Conservation (phyloP, 2,888 invertebrate genomes). For the Rutpela maculata region DNA sequence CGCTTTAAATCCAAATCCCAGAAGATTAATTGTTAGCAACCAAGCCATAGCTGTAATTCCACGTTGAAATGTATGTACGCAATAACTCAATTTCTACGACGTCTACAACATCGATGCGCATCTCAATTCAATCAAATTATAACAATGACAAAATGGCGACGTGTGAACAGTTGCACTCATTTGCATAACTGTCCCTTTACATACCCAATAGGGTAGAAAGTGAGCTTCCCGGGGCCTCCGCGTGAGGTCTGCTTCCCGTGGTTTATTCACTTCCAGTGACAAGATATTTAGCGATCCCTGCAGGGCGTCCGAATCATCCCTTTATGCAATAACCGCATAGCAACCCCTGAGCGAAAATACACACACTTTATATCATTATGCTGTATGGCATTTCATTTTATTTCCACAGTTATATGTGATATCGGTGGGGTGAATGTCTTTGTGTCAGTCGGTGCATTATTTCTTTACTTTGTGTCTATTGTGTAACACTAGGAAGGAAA, state of each 20-base stretch:
- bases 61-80: slow-evolving; percentile 5
- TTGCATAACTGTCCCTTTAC: slow-evolving; percentile 41
- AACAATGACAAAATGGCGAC: slow-evolving; percentile 42
- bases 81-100: slow-evolving; percentile 12
- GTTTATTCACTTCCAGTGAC: slow-evolving; percentile 53
- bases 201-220: slow-evolving; percentile 31
- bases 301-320: slow-evolving; percentile 61
- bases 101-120: slow-evolving; percentile 15
- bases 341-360: slow-evolving; percentile 54
- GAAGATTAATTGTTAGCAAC: neutral
- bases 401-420: slow-evolving; percentile 37
- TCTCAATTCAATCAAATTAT: slow-evolving; percentile 31
- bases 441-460: slow-evolving; percentile 7
- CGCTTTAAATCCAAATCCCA: neutral
- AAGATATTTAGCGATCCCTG: slow-evolving; percentile 64
- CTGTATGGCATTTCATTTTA: slow-evolving; percentile 36
- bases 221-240: slow-evolving; percentile 26
- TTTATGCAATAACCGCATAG: slow-evolving; percentile 59
- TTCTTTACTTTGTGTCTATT: slow-evolving; percentile 12
- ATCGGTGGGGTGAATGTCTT: slow-evolving; percentile 12
- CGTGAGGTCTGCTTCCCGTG: slow-evolving; percentile 44
- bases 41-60: neutral
- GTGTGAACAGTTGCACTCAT: slow-evolving; percentile 40
- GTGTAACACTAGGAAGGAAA: slow-evolving; percentile 29
- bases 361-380: slow-evolving; percentile 39